phyloP scores from a whole-genome alignment of 2,113 vertebrate species.

The Carassius auratus region DNA sequence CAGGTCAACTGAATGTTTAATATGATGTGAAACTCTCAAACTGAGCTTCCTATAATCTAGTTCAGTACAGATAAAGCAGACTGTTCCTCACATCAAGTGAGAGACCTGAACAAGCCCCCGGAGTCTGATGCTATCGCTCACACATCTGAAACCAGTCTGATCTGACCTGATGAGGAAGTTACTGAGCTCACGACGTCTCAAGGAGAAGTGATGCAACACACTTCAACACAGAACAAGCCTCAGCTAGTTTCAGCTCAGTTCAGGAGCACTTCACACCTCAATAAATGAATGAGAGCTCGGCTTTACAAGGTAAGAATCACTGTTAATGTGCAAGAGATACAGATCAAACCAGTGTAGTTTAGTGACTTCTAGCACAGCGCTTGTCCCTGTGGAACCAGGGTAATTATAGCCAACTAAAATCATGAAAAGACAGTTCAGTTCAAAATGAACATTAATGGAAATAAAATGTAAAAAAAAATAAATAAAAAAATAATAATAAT shows the following conservation, averaged over 20 bases:
- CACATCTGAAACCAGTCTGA: neutral
- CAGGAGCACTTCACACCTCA: too few species aligned
- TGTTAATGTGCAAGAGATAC: neutral
- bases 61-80: too few species aligned
- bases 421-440: too few species aligned
- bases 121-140: neutral
- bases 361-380: too few species aligned
- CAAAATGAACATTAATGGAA: too few species aligned
- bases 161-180: neutral
- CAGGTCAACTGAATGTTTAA: too few species aligned
- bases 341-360: too few species aligned
- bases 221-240: neutral
- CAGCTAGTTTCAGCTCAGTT: neutral
- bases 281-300: neutral
- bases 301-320: neutral
- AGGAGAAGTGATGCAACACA: neutral
- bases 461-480: too few species aligned
- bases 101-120: neutral
- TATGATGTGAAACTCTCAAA: too few species aligned
- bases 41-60: too few species aligned
- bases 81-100: too few species aligned
- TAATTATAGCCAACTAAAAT: neutral
- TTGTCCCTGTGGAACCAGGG: neutral
- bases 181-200: neutral
- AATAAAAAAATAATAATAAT: too few species aligned